phyloP scores from a whole-genome alignment of 2,797 vertebrate genomes.

The Hyperoplus lanceolatus region DNA sequence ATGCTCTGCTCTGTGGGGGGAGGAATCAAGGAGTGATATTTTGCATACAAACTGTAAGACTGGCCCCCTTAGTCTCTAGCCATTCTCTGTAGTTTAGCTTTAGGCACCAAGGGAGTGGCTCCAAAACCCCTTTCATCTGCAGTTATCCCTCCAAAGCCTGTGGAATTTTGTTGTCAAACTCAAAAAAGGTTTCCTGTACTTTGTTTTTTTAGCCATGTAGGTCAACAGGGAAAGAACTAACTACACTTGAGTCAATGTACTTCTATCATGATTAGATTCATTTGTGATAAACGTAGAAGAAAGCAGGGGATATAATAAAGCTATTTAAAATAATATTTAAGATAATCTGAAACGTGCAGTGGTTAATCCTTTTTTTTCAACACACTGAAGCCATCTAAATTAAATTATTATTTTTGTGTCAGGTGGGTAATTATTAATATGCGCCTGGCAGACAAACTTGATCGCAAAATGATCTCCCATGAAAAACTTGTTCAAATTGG shows the following conservation, averaged over 20 bases:
- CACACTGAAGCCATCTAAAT: not conserved
- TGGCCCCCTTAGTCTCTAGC: constrained; percentile 27
- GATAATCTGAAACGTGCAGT: not conserved
- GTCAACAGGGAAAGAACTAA: constrained; percentile 2
- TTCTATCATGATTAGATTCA: not conserved
- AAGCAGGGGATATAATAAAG: not conserved
- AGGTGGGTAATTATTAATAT: not conserved
- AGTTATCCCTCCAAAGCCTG: constrained; percentile 60
- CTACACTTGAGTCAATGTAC: constrained; percentile 1
- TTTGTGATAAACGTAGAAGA: not conserved
- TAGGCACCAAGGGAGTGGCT: constrained; percentile 56
- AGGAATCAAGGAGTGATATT: constrained; percentile 42
- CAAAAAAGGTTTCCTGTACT: constrained; percentile 33
- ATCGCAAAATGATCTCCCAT: constrained; percentile 14
- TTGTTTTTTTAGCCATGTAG: constrained; percentile 24
- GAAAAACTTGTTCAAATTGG: not conserved
- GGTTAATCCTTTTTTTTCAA: not conserved
- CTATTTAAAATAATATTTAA: not conserved
- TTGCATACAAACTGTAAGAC: constrained; percentile 66
- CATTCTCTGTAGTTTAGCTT: constrained; percentile 55
- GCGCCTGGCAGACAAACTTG: not conserved
- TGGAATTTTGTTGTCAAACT: constrained; percentile 66
- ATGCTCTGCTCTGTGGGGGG: constrained; percentile 27
- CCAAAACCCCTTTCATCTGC: constrained; percentile 42
- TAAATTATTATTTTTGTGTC: not conserved